Conservation (phyloP, 2,797 vertebrate genomes). For the Artibeus lituratus region DNA sequence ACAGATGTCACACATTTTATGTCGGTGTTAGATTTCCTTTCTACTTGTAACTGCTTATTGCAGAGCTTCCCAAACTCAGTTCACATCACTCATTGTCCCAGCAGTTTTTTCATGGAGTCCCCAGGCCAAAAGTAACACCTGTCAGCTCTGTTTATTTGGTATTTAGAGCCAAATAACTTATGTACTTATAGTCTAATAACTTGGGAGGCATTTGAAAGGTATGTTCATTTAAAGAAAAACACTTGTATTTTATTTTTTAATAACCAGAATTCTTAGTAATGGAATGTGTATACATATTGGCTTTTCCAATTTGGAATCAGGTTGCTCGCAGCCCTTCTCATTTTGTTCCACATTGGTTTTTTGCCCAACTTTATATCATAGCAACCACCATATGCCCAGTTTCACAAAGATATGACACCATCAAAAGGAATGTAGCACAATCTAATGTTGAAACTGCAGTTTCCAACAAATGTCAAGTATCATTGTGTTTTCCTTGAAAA, state of each 20-base stretch:
- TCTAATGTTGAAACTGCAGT: neutral
- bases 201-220: neutral
- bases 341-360: neutral
- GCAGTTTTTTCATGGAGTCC: neutral
- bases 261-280: neutral
- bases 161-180: neutral
- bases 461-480: neutral
- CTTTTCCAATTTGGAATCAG: neutral
- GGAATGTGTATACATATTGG: neutral
- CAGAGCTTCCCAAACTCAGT: neutral
- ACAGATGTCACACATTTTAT: neutral
- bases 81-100: neutral
- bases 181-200: neutral
- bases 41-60: neutral
- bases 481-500: neutral
- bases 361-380: neutral
- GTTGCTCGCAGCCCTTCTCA: neutral
- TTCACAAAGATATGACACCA: neutral
- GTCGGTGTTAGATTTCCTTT: neutral
- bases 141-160: neutral
- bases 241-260: neutral
- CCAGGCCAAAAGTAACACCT: neutral
- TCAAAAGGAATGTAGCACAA: neutral
- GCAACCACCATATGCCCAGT: neutral
- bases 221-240: neutral